These are phyloP conservation scores for Melospiza georgiana DNA, from an alignment of 2,113 vertebrate species.

Conservation along the genomic window DNA sequence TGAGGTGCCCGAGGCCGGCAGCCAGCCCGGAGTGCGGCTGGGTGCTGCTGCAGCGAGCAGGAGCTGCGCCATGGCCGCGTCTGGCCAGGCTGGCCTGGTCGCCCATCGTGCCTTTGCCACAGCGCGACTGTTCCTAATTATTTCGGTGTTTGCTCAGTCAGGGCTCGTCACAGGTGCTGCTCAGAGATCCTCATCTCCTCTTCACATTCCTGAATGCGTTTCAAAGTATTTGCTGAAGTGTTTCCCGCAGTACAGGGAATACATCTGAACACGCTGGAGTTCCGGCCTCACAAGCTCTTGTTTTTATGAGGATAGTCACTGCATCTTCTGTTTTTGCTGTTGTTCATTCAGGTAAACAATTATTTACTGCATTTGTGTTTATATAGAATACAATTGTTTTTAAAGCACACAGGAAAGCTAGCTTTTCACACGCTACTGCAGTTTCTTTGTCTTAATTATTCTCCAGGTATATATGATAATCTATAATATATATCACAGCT, in stretches of 20 bases:
- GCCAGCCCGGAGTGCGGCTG: not conserved
- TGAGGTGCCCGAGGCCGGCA: not conserved
- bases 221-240: not conserved
- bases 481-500: not conserved
- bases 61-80: not conserved
- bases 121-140: not conserved
- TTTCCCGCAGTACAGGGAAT: not conserved
- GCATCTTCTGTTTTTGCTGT: not conserved
- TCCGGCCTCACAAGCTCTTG: not conserved
- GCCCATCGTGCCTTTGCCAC: not conserved
- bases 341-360: not conserved
- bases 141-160: not conserved
- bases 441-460: not conserved
- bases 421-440: not conserved
- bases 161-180: not conserved
- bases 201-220: rapidly evolving
- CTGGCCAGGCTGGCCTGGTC: not conserved
- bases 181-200: not conserved
- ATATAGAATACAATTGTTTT: not conserved
- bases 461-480: not conserved
- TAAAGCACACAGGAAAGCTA: not conserved
- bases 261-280: not conserved
- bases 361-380: not conserved
- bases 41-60: not conserved
- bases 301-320: not conserved